Conservation (phyloP, 2,888 invertebrate species). For the Lasioglossum oenotherae region DNA sequence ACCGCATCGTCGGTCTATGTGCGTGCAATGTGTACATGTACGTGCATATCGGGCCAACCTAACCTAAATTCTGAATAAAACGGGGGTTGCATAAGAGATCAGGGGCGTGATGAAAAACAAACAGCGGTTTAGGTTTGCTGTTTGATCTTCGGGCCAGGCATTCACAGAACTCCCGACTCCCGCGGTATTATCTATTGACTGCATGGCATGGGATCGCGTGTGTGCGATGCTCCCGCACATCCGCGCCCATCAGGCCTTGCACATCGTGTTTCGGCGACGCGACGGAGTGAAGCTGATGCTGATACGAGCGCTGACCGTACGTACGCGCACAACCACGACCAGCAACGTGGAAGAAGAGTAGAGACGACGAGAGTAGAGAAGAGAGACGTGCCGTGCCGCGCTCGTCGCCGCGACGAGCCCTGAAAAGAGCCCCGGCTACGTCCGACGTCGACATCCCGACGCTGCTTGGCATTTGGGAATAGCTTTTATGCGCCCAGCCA, state of each 20-base stretch:
- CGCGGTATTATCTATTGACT: slow-evolving; percentile 83
- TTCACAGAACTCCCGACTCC: slow-evolving; percentile 81
- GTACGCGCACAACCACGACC: slow-evolving; percentile 47
- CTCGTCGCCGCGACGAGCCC: slow-evolving; percentile 46
- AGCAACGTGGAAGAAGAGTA: background rate
- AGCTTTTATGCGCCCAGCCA: slow-evolving; percentile 79
- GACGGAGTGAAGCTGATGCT: slow-evolving; percentile 51
- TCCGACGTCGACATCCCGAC: slow-evolving; percentile 60
- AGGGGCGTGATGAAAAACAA: slow-evolving; percentile 84
- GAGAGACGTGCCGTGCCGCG: slow-evolving; percentile 22
- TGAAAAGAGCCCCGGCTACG: slow-evolving; percentile 58
- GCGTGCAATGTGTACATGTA: slow-evolving; percentile 22
- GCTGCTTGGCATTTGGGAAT: slow-evolving; percentile 80
- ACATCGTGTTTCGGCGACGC: slow-evolving; percentile 60
- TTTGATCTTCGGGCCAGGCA: slow-evolving; percentile 84
- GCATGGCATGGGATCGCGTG: slow-evolving; percentile 70
- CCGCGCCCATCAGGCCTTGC: slow-evolving; percentile 39
- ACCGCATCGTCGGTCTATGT: background rate
- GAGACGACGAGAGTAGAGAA: background rate
- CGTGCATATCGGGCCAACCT: slow-evolving; percentile 69
- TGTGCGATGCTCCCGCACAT: slow-evolving; percentile 53
- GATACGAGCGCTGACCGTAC: slow-evolving; percentile 66
- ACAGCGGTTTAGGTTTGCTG: slow-evolving; percentile 84
- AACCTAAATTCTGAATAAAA: slow-evolving; percentile 84
- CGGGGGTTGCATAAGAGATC: slow-evolving; percentile 83